Base-by-base conservation (phyloP, 2,113 vertebrate genomes). In the Calypte anna region DNA sequence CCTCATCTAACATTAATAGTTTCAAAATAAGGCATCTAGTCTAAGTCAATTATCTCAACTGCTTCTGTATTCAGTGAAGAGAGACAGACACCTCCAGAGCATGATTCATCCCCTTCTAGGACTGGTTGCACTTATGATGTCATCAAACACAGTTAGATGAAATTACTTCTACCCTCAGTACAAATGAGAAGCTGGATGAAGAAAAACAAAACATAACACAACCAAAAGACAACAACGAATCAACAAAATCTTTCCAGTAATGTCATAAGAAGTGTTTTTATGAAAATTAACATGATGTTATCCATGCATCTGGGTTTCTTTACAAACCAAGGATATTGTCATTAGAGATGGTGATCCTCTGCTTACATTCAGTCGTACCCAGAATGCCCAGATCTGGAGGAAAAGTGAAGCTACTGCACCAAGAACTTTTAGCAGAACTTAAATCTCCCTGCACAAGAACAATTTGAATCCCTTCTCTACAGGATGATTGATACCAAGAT, bases 11-110 rank as follows among this genome's bases (percentile, higher is more conserved):
- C 72, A 86, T 86, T 96, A 94, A 93, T 86, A 15, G 90, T 88
- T 90, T 88, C 90, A 91, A 96, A 96, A 88, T 94, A 90, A 90
- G 55, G 55, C 33, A 88, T 51, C 72, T 63, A 88, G 90, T 86
- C 79, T 93, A 70, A 90, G 72, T 28, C 72, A 90, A 91, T 94
- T 96, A 80, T 86, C 55, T 80, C 90, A 86, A 63, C 51, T 90
- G 38, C 55, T 46, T 90, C 78, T 86, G 36, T 73, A 90, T 82
- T 55, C 67, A 88, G 38, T 19, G 25, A 66, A 85, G 74, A 77
- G 85, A 88, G 59, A 93, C 33, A 91, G 55, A 76, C 55, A 80
- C n/a, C 33, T 70, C 68, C 61, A 83, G 63, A 88, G 46, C 25
- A 67, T 63, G 67, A 91, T 91, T 94, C 75, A 93, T 58, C 55